Evolutionary conservation across 92 coral and sea anemone genomes (phyloP).

Genomic region (Porites lobata): DNA sequence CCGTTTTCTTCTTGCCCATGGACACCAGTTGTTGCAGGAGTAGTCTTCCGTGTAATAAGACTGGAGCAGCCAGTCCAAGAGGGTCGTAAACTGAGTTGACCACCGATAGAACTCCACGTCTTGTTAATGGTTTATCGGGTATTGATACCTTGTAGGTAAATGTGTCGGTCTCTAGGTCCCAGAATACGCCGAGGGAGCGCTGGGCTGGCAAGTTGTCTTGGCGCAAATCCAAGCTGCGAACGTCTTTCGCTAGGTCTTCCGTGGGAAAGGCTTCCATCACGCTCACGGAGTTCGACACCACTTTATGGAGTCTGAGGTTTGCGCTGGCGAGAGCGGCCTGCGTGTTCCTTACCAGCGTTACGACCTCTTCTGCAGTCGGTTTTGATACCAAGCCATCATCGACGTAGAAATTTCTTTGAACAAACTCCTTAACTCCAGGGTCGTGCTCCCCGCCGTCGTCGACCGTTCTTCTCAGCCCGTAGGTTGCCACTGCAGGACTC

Average conservation of each 20-base stretch:
- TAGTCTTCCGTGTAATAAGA: slow-evolving; percentile 29
- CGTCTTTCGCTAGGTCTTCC: slow-evolving; percentile 2
- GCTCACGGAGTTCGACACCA: too few species aligned
- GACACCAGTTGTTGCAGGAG: slow-evolving; percentile 45
- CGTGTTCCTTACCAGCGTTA: too few species aligned
- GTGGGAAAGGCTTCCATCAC: slow-evolving; percentile 17
- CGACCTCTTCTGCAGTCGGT: too few species aligned
- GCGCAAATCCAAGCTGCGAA: slow-evolving; percentile 13
- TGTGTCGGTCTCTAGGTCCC: neutral
- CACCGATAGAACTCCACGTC: slow-evolving; percentile 36
- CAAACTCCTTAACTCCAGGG: too few species aligned
- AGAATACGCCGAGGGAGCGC: too few species aligned
- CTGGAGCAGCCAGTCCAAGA: slow-evolving; percentile 58
- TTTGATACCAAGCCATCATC: too few species aligned
- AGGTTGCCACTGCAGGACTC: slow-evolving; percentile 71
- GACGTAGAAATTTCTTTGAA: too few species aligned
- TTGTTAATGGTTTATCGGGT: slow-evolving; percentile 52
- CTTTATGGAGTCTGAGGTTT: too few species aligned
- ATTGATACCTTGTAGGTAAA: slow-evolving; percentile 21
- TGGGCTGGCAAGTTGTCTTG: neutral
- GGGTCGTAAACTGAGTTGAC: slow-evolving; percentile 65
- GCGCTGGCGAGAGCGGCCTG: too few species aligned
- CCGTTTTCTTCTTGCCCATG: slow-evolving; percentile 43
- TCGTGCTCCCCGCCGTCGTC: slow-evolving; percentile 21
- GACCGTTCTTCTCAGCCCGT: slow-evolving; percentile 45